These are phyloP conservation scores for Cisticola juncidis DNA, from an alignment of 2,113 vertebrate genomes.

Conservation along the genomic window DNA sequence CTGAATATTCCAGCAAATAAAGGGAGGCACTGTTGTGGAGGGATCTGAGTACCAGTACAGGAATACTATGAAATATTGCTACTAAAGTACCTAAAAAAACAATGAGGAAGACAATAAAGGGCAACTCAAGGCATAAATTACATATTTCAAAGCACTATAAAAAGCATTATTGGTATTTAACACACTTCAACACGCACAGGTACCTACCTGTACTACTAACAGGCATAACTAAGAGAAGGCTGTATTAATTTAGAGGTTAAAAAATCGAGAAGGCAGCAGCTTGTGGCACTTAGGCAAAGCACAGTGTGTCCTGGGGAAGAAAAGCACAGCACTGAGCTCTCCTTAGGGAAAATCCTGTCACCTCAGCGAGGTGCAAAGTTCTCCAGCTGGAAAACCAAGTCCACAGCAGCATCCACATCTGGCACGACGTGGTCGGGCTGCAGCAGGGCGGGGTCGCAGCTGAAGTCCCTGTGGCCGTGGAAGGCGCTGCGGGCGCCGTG, in stretches of 20 bases:
- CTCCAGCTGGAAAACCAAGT: conserved; percentile 84
- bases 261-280: not conserved
- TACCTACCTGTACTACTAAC: not conserved
- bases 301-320: not conserved
- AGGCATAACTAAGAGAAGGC: not conserved
- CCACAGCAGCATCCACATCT: conserved; percentile 85
- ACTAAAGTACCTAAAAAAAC: not conserved
- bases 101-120: not conserved
- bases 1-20: not conserved
- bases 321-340: not conserved
- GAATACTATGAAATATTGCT: not conserved
- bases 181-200: not conserved
- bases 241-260: not conserved
- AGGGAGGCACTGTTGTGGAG: not conserved
- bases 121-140: not conserved
- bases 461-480: conserved; percentile 83
- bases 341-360: not conserved
- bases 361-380: conserved; percentile 60
- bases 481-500: conserved; percentile 38
- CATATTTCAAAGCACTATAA: not conserved
- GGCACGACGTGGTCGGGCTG: conserved; percentile 78
- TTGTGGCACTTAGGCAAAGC: not conserved
- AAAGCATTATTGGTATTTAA: not conserved
- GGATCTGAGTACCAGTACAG: not conserved
- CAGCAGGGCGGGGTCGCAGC: conserved; percentile 76